phyloP scores from a whole-genome alignment of 2,888 invertebrate genomes.

The Melinaea menophilus region DNA sequence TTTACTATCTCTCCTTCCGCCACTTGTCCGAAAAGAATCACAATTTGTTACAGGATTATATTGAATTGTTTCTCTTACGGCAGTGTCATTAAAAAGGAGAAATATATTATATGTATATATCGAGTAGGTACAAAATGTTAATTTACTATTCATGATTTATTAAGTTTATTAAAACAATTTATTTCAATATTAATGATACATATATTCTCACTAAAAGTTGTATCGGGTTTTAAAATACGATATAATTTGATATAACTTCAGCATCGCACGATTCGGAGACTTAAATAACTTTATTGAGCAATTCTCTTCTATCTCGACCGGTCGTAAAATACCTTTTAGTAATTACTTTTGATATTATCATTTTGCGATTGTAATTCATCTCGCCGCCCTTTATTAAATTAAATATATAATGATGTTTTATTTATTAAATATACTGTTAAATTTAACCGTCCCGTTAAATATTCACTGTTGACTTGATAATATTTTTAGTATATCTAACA shows the following conservation, averaged over 20 bases:
- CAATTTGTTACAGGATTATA: slow-evolving; percentile 14
- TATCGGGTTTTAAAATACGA: slow-evolving; percentile 1
- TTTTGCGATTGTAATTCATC: slow-evolving; percentile 54
- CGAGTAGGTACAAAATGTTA: no score
- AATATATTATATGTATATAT: no score
- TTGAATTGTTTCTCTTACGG: no score
- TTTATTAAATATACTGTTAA: slow-evolving; percentile 39
- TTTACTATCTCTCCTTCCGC: slow-evolving; percentile 47
- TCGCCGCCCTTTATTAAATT: slow-evolving; percentile 37
- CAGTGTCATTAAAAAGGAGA: no score
- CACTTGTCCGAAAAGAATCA: slow-evolving; percentile 13
- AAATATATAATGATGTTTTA: slow-evolving; percentile 26
- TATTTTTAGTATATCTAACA: not conserved
- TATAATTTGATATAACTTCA: slow-evolving; percentile 33
- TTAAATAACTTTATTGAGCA: slow-evolving; percentile 71
- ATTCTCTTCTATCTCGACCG: slow-evolving; percentile 64
- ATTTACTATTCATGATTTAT: no score
- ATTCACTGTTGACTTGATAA: slow-evolving; percentile 14
- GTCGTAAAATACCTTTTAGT: slow-evolving; percentile 69
- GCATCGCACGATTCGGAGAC: slow-evolving; percentile 65
- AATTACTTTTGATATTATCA: slow-evolving; percentile 64
- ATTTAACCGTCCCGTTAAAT: slow-evolving; percentile 31
- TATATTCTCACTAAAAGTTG: not conserved
- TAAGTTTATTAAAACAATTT: not conserved
- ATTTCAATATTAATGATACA: not conserved